Conservation (phyloP, 2,888 invertebrate genomes). For the Caenorhabditis japonica region DNA sequence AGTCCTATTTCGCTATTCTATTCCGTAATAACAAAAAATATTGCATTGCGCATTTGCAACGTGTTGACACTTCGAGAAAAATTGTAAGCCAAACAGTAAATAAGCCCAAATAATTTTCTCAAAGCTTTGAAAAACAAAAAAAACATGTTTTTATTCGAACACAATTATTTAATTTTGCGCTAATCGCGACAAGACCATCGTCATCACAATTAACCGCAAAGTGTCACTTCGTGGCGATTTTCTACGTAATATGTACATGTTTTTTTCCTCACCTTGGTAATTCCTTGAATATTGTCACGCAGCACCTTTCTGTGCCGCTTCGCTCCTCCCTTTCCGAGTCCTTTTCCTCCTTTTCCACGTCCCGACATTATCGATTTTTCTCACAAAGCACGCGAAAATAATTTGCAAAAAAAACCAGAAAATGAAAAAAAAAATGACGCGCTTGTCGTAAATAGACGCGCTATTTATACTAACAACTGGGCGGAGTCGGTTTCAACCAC, state of each 20-base stretch:
- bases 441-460: conserved; percentile 9
- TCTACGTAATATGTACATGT: too few relatives aligned
- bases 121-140: too few relatives aligned
- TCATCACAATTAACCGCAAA: too few relatives aligned
- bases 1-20: too few relatives aligned
- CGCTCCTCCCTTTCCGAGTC: conserved; percentile 86
- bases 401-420: neutral
- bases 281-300: conserved; percentile 69
- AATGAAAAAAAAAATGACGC: neutral
- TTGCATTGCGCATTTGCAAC: too few relatives aligned
- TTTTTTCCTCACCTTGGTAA: conserved; percentile 63
- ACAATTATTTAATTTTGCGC: too few relatives aligned
- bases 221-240: too few relatives aligned
- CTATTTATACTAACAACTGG: conserved; percentile 14
- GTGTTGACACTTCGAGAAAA: too few relatives aligned
- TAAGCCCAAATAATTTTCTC: too few relatives aligned
- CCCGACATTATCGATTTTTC: conserved; percentile 82
- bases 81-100: too few relatives aligned
- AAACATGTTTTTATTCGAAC: neutral
- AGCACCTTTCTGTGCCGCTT: conserved; percentile 83
- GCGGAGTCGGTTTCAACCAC: conserved; percentile 43
- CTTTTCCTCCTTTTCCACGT: conserved; percentile 86
- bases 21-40: too few relatives aligned
- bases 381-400: neutral
- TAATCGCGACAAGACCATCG: too few relatives aligned